Evolutionary conservation across 1,140 invertebrate species (phyloP), one percentile per base, ranked within the genome.

Genomic region (Drosophila eugracilis): DNA sequence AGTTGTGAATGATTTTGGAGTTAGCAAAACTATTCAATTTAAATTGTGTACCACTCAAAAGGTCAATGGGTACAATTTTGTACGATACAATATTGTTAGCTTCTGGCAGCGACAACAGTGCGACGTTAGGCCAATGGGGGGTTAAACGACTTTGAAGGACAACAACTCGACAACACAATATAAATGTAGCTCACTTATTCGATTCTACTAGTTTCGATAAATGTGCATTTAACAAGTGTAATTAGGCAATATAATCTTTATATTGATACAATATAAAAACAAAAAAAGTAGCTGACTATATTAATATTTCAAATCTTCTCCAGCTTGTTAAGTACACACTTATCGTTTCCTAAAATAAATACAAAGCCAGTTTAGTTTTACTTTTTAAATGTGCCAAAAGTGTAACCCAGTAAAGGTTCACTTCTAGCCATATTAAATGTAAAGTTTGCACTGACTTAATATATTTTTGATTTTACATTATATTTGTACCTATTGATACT

Each of bases 161-260:
- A 75, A 50, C 69, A 85, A 85, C 80, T 85, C 81, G 81, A 85
- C 81, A 85, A 85, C 83, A 74, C 77, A 69, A 75, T 57, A 49
- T 39, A 39, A 28, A 37, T 37, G n/a, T 37, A 37, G 15, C 3
- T 14, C 37, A 62, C 65, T 58, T 69, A 58, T 21, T 9, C 15
- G 17, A 58, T 14, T 17, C 36, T 65, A 71, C 30, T 32, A 12
- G 7, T 37, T 28, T 19, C n/a, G 22, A 70, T 44, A 50, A 21
- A 17, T 53, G 63, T 32, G 28, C 10, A 21, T 7, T 66, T 26
- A 9, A 60, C 0, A 2, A 3, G 5, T 15, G 4, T 26, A 14
- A 2, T 12, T n/a, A 19, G n/a, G n/a, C n/a, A n/a, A 41, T 12
- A 1, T 5, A 22, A 15, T 6, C 32, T n/a, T n/a, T n/a, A n/a